Evolutionary conservation across 2,888 invertebrate species (phyloP).

Genomic region (Cyclophora albipunctata): DNA sequence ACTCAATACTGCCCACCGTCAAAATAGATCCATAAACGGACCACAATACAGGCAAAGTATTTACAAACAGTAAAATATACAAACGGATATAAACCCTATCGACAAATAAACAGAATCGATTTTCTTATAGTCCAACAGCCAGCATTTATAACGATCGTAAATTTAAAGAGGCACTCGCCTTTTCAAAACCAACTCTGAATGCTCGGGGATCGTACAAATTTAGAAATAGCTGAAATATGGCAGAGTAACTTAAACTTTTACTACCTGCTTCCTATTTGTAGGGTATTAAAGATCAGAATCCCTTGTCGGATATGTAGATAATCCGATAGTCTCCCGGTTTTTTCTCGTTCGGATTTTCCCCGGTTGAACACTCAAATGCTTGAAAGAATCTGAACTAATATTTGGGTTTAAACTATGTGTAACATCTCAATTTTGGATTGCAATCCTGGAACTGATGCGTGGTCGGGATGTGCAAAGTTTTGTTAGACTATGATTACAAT

Average conservation of each 20-base stretch:
- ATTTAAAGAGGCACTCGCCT: constrained; percentile 53
- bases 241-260: constrained; percentile 16
- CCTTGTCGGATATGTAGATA: constrained; percentile 2
- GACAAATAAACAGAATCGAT: constrained; percentile 26
- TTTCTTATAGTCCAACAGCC: constrained; percentile 16
- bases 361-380: constrained; percentile 27
- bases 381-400: constrained; percentile 30
- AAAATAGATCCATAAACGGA: constrained; percentile 34
- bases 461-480: too few relatives aligned
- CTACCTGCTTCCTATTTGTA: constrained; percentile 7
- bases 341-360: constrained; percentile 20
- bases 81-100: constrained; percentile 23
- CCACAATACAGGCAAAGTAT: constrained; percentile 22
- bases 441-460: too few relatives aligned
- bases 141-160: constrained; percentile 25
- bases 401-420: constrained; percentile 25
- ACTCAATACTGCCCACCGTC: constrained; percentile 23
- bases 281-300: constrained; percentile 21
- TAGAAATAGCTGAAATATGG: constrained; percentile 47
- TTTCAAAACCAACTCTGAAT: constrained; percentile 54
- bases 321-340: constrained; percentile 8
- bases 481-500: too few relatives aligned
- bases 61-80: constrained; percentile 10
- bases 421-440: too few relatives aligned
- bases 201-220: constrained; percentile 41